Conservation (phyloP, 2,797 vertebrate species). For the Lagodon rhomboides region DNA sequence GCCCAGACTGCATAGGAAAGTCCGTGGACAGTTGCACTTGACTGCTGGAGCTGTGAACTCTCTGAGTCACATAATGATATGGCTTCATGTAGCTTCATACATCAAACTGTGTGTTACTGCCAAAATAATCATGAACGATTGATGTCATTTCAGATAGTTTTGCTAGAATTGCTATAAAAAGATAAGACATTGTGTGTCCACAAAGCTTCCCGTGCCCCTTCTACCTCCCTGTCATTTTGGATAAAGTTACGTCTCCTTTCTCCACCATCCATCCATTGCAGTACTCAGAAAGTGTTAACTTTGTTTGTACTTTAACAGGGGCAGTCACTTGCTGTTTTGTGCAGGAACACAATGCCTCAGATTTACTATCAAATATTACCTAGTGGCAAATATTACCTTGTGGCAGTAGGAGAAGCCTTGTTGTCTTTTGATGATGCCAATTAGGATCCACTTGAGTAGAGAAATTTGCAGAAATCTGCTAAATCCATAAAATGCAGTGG, state of each 20-base stretch:
- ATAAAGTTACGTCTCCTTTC: not conserved
- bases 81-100: not conserved
- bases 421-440: constrained; percentile 28
- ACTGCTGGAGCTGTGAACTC: constrained; percentile 4
- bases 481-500: not conserved
- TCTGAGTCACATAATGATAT: not conserved
- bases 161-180: not conserved
- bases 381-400: not conserved
- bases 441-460: not conserved
- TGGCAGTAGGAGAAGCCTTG: not conserved
- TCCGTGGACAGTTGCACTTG: constrained; percentile 5
- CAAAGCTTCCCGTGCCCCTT: not conserved
- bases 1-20: not conserved
- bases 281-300: not conserved
- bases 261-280: not conserved
- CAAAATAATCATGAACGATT: not conserved
- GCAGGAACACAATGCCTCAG: not conserved
- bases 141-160: not conserved
- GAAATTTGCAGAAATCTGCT: not conserved
- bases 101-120: not conserved
- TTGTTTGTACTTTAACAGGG: not conserved
- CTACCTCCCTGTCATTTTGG: not conserved
- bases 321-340: not conserved
- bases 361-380: not conserved
- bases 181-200: not conserved